A percentile compares a stretch with the other conserved stretches of the same genome.
Evolutionary conservation across 2,888 invertebrate genomes (phyloP).

Genomic region (Nasonovia ribisnigri): DNA sequence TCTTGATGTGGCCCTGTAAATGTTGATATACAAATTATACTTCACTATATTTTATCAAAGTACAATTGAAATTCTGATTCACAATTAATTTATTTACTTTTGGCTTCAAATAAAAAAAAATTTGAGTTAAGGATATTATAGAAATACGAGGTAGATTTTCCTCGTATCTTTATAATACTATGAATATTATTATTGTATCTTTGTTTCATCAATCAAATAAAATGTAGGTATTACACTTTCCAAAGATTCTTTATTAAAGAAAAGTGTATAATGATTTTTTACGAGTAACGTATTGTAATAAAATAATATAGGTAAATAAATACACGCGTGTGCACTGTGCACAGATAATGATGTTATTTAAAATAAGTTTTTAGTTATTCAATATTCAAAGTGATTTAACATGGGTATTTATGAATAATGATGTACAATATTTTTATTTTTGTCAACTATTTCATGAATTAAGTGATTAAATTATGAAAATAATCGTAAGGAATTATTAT

Average conservation of each 20-base stretch:
- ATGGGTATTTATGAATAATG: neutral
- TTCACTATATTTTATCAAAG: neutral
- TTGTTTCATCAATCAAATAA: neutral
- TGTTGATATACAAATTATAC: neutral
- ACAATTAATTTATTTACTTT: neutral
- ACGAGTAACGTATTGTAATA: neutral
- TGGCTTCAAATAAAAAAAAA: neutral
- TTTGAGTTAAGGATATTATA: neutral
- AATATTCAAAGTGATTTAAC: neutral
- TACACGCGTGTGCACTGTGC: neutral
- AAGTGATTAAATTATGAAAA: neutral
- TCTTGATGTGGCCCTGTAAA: neutral
- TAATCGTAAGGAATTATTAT: neutral
- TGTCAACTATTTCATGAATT: neutral
- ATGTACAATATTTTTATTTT: neutral
- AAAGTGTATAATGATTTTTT: neutral
- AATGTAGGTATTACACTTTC: neutral
- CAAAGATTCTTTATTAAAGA: neutral
- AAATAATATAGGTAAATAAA: neutral
- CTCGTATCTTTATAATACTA: neutral
- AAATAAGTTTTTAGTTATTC: neutral
- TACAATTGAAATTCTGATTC: neutral
- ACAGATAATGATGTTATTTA: neutral
- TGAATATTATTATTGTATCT: neutral
- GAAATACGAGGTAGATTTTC: neutral